Base-by-base conservation (phyloP, 2,888 invertebrate species). In the Cryptus viduatorius region DNA sequence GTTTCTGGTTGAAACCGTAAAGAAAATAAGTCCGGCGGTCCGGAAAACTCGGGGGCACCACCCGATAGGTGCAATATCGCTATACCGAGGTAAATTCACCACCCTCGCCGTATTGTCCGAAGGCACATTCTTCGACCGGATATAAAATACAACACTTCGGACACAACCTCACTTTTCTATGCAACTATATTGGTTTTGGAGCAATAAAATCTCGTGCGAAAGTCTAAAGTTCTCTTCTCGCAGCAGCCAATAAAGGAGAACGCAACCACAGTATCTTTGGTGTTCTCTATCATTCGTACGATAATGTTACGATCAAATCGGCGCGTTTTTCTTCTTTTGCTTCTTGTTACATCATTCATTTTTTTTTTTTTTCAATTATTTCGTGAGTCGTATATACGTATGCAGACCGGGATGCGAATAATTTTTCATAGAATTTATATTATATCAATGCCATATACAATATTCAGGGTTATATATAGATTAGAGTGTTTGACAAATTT, bases 331-430 rank as follows among this genome's bases (percentile, higher is more conserved):
- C 46, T 69, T 59, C 37, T 68, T 44, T 79, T 4, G 29, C 50
- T 76, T 73, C 14, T 59, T 50, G 29, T 78, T 72, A 31, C 24
- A 24, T 56, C 4, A 56, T 56, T 56, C 31, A 46, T 65, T 64
- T 61, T 78, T 78, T 65, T 56, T 24, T 24, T 24, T 24, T 24
- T 24, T 24, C 24, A 1, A 83, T 37, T 56, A 56, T 12, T 24
- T 19, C 44, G 44, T 78, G 46, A 75, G 67, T 76, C 29, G 59
- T 80, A 68, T 80, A 68, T 59, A 44, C 69, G 37, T 72, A 83
- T 86, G 77, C 79, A 69, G 73, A 73, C 29, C 67, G 76, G 86
- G 86, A 88, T 88, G 87, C 85, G 85, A 83, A 80, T 85, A 83
- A 80, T 78, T 71, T 50, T 79, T 64, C 24, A 42, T 67, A 67